Conservation (phyloP, 2,797 vertebrate genomes). For the Neostethus bicornis region DNA sequence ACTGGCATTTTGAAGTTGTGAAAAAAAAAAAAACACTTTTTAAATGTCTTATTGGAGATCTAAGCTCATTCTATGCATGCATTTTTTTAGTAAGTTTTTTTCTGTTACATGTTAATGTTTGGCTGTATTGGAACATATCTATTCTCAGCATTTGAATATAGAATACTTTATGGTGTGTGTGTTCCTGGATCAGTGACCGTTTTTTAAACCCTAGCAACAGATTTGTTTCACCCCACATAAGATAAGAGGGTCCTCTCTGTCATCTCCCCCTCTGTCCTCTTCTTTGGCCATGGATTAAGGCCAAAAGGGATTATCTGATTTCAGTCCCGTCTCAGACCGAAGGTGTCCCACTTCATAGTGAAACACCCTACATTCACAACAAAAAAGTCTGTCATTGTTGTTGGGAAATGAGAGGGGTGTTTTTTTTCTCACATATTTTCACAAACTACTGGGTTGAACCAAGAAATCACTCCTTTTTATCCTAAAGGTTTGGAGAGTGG, state of each 20-base stretch:
- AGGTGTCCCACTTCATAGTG: slow-evolving; percentile 7
- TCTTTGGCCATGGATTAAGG: slow-evolving; percentile 40
- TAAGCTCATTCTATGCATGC: too few relatives aligned
- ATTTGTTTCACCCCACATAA: slow-evolving; percentile 5
- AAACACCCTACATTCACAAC: neutral
- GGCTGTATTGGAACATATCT: neutral
- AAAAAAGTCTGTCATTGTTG: neutral
- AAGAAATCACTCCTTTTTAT: slow-evolving; percentile 5
- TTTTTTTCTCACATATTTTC: neutral
- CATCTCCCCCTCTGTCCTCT: neutral
- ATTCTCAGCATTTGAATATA: neutral
- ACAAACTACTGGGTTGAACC: neutral
- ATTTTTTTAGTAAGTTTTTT: neutral
- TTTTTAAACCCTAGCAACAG: neutral
- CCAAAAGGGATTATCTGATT: slow-evolving; percentile 46
- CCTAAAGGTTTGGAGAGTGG: neutral
- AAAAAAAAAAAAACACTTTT: too few relatives aligned
- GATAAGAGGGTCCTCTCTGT: neutral
- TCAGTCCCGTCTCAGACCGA: slow-evolving; percentile 19
- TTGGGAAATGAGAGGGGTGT: neutral
- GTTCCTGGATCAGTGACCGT: neutral
- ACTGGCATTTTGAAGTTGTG: too few relatives aligned
- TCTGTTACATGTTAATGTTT: neutral
- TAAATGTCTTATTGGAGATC: too few relatives aligned
- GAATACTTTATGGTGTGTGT: neutral